Percentiles rank a stretch among this genome's conserved stretches.
phyloP scores from a whole-genome alignment of 2,797 vertebrate species.

The Ctenochaetus hawaiiensis region DNA sequence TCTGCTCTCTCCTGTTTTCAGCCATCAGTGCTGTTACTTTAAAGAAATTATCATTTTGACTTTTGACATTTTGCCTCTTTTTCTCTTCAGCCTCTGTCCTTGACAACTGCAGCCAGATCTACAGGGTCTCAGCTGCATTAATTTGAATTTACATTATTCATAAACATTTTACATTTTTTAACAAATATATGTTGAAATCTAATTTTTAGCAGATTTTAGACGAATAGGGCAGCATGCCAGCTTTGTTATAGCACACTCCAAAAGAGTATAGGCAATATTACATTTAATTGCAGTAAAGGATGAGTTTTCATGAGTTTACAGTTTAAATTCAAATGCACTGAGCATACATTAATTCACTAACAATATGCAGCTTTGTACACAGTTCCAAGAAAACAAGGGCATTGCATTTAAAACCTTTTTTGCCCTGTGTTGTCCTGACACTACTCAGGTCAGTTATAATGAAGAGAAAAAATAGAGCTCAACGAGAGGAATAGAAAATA shows the following conservation, averaged over 20 bases:
- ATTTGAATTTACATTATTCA: neutral
- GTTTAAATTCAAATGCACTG: neutral
- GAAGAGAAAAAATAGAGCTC: too few relatives aligned
- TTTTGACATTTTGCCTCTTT: too few relatives aligned
- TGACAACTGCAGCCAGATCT: constrained; percentile 25
- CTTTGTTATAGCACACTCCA: too few relatives aligned
- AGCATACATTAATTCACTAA: neutral
- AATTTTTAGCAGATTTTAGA: neutral
- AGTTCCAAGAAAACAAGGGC: neutral
- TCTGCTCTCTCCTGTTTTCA: neutral
- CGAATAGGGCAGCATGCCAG: neutral
- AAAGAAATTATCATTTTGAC: constrained; percentile 29
- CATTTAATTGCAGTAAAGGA: neutral
- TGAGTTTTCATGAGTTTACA: neutral
- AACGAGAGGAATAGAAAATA: too few relatives aligned
- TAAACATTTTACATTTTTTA: neutral
- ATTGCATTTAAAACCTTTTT: neutral
- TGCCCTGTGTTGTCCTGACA: neutral
- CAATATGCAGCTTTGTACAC: neutral
- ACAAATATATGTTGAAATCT: neutral
- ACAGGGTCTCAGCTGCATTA: neutral
- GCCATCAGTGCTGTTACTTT: constrained; percentile 35
- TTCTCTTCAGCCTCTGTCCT: constrained; percentile 11
- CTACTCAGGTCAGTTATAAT: neutral
- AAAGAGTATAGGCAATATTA: too few relatives aligned